A percentile compares a stretch with the other conserved stretches of the same genome.
Evolutionary conservation across 2,797 vertebrate species (phyloP).

Genomic region (Pipistrellus pipistrellus): DNA sequence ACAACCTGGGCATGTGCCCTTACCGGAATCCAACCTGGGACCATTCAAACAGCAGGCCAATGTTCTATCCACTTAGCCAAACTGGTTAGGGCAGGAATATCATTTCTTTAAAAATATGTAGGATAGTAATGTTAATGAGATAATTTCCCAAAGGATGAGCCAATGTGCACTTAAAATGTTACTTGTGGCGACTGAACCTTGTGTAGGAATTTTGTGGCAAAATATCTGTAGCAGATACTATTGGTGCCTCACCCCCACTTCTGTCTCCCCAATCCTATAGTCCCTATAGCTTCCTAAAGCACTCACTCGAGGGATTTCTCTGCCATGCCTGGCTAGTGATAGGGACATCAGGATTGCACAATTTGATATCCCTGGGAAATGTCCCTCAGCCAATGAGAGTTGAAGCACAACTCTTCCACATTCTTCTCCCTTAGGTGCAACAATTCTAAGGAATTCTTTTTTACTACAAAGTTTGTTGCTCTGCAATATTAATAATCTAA

Average conservation of each 20-base stretch:
- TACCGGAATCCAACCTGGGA: no score
- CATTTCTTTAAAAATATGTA: background rate
- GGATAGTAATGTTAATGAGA: background rate
- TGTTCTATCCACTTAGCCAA: no score
- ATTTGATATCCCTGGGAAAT: background rate
- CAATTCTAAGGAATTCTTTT: background rate
- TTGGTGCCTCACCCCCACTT: background rate
- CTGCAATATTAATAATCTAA: background rate
- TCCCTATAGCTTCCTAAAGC: background rate
- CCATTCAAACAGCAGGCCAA: no score
- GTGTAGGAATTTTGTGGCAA: background rate
- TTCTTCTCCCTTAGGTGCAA: background rate
- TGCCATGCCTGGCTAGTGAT: background rate
- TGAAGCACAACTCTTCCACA: background rate
- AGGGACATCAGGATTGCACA: background rate
- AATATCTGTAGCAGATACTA: background rate
- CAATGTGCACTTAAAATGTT: background rate
- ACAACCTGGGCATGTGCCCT: no score
- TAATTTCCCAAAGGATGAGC: background rate
- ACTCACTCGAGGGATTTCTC: background rate
- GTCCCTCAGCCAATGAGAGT: background rate
- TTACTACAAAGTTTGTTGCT: background rate
- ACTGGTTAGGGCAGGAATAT: no score
- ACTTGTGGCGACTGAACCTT: background rate
- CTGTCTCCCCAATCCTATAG: background rate